phyloP scores from a whole-genome alignment of 1,140 invertebrate species.

The Archegozetes longisetosus region DNA sequence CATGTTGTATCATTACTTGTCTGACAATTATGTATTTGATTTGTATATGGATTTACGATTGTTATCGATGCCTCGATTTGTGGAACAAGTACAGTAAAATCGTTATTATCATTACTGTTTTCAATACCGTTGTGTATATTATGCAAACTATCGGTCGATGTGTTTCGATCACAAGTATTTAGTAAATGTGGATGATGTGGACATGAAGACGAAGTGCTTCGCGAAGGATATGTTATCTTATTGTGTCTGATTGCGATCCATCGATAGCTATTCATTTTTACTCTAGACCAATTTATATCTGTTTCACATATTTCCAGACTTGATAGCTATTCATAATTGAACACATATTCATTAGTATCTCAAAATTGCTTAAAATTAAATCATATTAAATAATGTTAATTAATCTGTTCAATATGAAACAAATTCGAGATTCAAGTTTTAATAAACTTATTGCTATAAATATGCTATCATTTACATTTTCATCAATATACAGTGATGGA shows the following conservation, averaged over 20 bases:
- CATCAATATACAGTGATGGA: no score
- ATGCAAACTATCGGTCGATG: background rate
- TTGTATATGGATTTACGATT: slow-evolving; percentile 10
- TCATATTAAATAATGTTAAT: no score
- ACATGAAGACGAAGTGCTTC: background rate
- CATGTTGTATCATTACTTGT: slow-evolving; percentile 12
- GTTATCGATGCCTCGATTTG: background rate
- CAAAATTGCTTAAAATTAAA: no score
- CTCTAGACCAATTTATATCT: slow-evolving; percentile 8
- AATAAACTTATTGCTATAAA: no score
- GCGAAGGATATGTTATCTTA: background rate
- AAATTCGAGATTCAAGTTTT: no score
- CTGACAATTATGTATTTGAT: slow-evolving; percentile 11
- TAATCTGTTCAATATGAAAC: no score
- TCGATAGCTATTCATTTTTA: slow-evolving; percentile 9
- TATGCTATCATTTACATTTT: no score
- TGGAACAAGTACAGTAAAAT: background rate
- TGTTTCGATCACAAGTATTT: background rate
- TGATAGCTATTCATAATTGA: slow-evolving; percentile 1
- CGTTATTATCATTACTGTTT: background rate
- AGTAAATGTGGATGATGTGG: background rate
- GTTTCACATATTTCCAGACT: background rate
- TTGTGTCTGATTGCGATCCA: slow-evolving; percentile 7
- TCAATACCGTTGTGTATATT: background rate
- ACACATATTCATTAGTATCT: no score